Base-by-base conservation (phyloP, 2,113 vertebrate genomes). In the Burhinus oedicnemus region DNA sequence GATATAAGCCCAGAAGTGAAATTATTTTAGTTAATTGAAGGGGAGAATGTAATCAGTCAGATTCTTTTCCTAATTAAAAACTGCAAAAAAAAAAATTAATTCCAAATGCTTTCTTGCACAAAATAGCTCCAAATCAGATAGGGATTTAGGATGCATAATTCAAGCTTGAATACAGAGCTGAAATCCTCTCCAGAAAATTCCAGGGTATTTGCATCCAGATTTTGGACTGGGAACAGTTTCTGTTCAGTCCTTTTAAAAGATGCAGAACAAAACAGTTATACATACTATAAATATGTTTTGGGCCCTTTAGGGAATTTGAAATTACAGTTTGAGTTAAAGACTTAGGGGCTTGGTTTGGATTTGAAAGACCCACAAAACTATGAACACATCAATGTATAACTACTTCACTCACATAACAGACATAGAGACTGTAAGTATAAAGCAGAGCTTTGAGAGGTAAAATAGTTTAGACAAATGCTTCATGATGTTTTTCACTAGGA, bases 11-110 rank as follows among this genome's bases (percentile, higher is more conserved):
- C 87, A 97, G 90, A 96, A 97, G 91, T 92, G 87, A 98, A 97
- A 97, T 97, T 97, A 96, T 95, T 98, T 98, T 81, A 94, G 87
- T 92, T 96, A 96, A 95, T 93, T 97, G 92, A 93, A 96, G 85
- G 62, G 51, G 72, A 97, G 95, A 97, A 95, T 76, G 94, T 97
- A 98, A 97, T 97, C 94, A 96, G 94, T 96, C 94, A 87, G 83
- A 91, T 91, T 96, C 69, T 91, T 91, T 94, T 92, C 94, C 93
- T 97, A 97, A 96, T 91, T 97, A 95, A 97, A 97, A 95, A 70
- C 76, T 87, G 68, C 0, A 78, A 90, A 92, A 92, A 93, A 93
- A 89, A 81, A 5, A 90, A 94, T 72, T 71, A 95, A 95, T 93
- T 96, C 91, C 76, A 77, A 96, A 89, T 91, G 72, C 78, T 96